Evolutionary conservation across 2,888 invertebrate species (phyloP), one percentile per base, ranked within the genome.

Genomic region (Flexamia atlantica): DNA sequence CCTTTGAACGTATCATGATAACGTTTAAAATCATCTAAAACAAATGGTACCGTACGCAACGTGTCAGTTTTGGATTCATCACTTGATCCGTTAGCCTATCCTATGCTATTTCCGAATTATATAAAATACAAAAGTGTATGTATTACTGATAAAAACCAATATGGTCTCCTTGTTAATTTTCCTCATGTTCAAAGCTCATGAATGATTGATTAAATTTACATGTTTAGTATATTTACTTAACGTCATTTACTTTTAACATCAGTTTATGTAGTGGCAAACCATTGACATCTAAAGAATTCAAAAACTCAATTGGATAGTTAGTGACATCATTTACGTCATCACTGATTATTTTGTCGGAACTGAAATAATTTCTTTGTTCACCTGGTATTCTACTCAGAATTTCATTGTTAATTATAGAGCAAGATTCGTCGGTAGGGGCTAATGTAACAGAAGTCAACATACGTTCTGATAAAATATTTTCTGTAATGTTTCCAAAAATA

Each of bases 231-330:
- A n/a, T n/a, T n/a, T n/a, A n/a, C n/a, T n/a, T n/a, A 68, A 68
- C 23, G 68, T 17, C 68, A 23, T 68, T 68, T n/a, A 68, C 20
- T 68, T 68, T 68, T 23, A 68, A 23, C 23, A 68, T 23, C 23
- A 68, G 23, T 23, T 68, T 68, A 68, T 68, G 68, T 68, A 23
- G 68, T 23, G 68, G 68, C 68, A 68, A 68, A 68, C 68, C 23
- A 68, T 23, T 68, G 23, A 68, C 68, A 68, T 68, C 23, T 23
- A 68, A 68, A n/a, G 14, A 68, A 68, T 68, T 68, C 23, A 68
- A 68, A 68, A 68, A n/a, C n/a, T n/a, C n/a, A n/a, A n/a, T n/a
- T n/a, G n/a, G n/a, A n/a, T n/a, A n/a, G n/a, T n/a, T n/a, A 10
- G 20, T 68, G 23, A 68, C 17, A 20, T 68, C 20, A n/a, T 17